Percentiles rank a stretch among this genome's conserved stretches.
phyloP scores from a whole-genome alignment of 2,797 vertebrate genomes.

The Emys orbicularis region DNA sequence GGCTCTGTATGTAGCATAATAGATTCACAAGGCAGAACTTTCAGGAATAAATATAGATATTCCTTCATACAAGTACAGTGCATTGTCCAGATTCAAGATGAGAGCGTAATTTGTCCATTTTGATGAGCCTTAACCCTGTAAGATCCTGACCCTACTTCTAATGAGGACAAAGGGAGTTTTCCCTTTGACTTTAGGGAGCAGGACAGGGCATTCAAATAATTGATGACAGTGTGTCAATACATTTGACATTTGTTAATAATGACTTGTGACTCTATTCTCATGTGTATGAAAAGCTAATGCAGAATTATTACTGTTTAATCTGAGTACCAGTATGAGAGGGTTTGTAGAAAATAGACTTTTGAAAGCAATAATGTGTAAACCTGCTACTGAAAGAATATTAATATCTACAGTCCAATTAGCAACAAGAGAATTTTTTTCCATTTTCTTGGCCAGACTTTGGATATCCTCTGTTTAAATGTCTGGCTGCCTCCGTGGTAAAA shows the following conservation, averaged over 20 bases:
- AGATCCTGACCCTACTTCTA: neutral
- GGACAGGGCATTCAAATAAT: neutral
- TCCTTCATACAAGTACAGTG: neutral
- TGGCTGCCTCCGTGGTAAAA: constrained; percentile 21
- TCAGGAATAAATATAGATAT: neutral
- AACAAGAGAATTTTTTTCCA: neutral
- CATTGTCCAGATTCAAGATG: neutral
- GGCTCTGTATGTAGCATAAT: neutral
- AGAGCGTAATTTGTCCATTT: neutral
- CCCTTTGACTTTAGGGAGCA: neutral
- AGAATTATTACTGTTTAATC: neutral
- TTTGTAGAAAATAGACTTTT: neutral
- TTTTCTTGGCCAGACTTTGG: neutral
- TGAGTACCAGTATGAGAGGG: neutral
- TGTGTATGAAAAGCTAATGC: neutral
- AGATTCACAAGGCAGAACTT: neutral
- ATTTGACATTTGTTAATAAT: neutral
- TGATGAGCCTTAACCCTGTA: neutral
- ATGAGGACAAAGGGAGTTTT: neutral
- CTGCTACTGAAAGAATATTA: neutral
- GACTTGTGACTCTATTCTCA: neutral
- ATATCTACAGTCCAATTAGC: neutral
- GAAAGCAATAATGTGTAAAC: neutral
- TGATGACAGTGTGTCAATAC: neutral
- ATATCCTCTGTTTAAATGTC: constrained; percentile 14